Conservation (phyloP, 2,797 vertebrate species). For the Typhlichthys subterraneus region DNA sequence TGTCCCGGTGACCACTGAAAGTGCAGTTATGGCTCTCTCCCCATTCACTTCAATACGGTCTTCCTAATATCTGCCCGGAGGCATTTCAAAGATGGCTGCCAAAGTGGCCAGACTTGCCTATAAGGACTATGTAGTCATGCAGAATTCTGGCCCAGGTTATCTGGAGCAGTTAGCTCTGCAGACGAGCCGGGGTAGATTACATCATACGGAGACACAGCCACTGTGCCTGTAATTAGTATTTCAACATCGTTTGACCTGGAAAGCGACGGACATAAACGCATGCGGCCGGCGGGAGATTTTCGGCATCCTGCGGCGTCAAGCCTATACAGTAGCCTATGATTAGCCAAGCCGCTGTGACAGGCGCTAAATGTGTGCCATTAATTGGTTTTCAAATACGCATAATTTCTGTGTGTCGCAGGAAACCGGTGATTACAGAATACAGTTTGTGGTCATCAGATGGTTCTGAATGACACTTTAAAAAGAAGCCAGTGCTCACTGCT, state of each 20-base stretch:
- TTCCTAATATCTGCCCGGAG: no score
- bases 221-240: slow-evolving; percentile 53
- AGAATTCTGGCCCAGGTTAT: no score
- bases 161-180: slow-evolving; percentile 40
- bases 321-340: background rate
- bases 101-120: no score
- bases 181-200: slow-evolving; percentile 27
- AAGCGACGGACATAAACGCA: slow-evolving; percentile 34
- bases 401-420: slow-evolving; percentile 40
- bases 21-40: no score
- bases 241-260: slow-evolving; percentile 55
- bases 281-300: background rate
- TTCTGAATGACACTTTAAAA: slow-evolving; percentile 27
- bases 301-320: slow-evolving; percentile 14
- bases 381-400: slow-evolving; percentile 20
- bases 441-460: slow-evolving; percentile 24
- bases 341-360: slow-evolving; percentile 22
- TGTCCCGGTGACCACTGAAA: no score
- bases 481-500: slow-evolving; percentile 29
- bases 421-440: slow-evolving; percentile 30
- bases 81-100: no score
- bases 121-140: no score
- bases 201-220: slow-evolving; percentile 45
- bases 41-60: no score
- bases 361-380: slow-evolving; percentile 25